Evolutionary conservation across 2,113 vertebrate genomes (phyloP).

Genomic region (Perca schrenkii): DNA sequence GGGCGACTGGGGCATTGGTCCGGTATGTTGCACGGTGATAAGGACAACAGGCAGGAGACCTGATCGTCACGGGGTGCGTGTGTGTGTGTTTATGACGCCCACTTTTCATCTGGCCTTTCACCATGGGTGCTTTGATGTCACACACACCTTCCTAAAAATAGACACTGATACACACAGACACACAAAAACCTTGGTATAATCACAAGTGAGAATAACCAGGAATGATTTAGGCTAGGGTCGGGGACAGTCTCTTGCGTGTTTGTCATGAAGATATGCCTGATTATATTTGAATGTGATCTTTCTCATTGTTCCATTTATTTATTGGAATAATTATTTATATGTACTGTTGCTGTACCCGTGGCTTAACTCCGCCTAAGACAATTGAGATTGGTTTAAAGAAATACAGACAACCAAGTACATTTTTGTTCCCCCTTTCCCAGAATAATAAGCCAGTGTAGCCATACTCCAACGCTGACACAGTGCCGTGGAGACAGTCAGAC

Average conservation of each 20-base stretch:
- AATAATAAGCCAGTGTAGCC: too few species aligned
- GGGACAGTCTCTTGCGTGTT: neutral
- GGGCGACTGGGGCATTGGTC: conserved; percentile 62
- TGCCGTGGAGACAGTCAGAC: too few species aligned
- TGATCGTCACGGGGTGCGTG: conserved; percentile 41
- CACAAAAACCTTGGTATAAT: conserved; percentile 26
- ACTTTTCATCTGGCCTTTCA: conserved; percentile 83
- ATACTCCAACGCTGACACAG: too few species aligned
- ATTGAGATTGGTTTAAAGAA: too few species aligned
- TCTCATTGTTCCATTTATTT: too few species aligned
- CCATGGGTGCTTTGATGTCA: conserved; percentile 81
- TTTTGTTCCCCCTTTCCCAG: too few species aligned
- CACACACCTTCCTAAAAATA: conserved; percentile 79
- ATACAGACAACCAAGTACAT: too few species aligned
- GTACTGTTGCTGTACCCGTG: too few species aligned
- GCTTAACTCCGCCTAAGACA: accelerated
- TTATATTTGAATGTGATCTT: too few species aligned
- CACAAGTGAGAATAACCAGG: neutral
- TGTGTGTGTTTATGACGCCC: conserved; percentile 66
- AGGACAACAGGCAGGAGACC: conserved; percentile 75
- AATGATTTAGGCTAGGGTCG: neutral
- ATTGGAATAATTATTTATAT: too few species aligned
- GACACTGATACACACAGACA: conserved; percentile 42
- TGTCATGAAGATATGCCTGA: too few species aligned
- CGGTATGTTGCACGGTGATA: conserved; percentile 82